A percentile compares a stretch with the other conserved stretches of the same genome.
phyloP scores from a whole-genome alignment of 30 jellyfish, hydroid and myxozoan genomes.

The Chrysaora quinquecirrha region DNA sequence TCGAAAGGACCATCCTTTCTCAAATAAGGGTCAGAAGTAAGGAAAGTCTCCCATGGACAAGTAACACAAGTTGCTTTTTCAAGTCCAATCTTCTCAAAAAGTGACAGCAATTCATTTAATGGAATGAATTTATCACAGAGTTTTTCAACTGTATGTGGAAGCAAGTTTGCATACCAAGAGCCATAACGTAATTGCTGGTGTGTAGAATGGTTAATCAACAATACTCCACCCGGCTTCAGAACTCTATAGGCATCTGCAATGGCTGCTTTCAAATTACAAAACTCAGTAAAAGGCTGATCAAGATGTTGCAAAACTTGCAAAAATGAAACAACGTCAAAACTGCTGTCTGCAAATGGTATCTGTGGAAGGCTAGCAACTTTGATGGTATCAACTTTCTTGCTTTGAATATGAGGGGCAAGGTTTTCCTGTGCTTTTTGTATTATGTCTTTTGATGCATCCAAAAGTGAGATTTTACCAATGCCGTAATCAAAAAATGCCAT shows the following conservation, averaged over 20 bases:
- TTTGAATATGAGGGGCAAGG: conserved; percentile 12
- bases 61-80: conserved; percentile 18
- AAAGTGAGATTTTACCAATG: conserved; percentile 61
- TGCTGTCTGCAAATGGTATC: conserved; percentile 67
- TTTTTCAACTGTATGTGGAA: conserved; percentile 62
- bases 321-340: conserved; percentile 81
- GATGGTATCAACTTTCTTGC: conserved; percentile 28
- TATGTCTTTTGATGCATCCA: conserved; percentile 88
- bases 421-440: conserved; percentile 67
- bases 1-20: conserved; percentile 73
- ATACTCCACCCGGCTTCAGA: conserved; percentile 86
- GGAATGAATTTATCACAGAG: conserved; percentile 52
- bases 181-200: conserved; percentile 75
- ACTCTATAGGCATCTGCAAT: conserved; percentile 82
- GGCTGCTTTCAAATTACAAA: conserved; percentile 18
- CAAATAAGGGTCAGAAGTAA: conserved; percentile 27
- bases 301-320: conserved; percentile 87
- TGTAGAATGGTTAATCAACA: conserved; percentile 51
- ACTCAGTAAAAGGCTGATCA: conserved; percentile 69
- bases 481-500: conserved; percentile 79
- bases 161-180: conserved; percentile 47
- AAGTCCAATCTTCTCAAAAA: conserved; percentile 32
- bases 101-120: conserved; percentile 20
- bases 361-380: conserved; percentile 61
- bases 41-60: conserved; percentile 48